These are phyloP conservation scores for Deilephila elpenor DNA, from an alignment of 2,888 invertebrate genomes.

Conservation along the genomic window DNA sequence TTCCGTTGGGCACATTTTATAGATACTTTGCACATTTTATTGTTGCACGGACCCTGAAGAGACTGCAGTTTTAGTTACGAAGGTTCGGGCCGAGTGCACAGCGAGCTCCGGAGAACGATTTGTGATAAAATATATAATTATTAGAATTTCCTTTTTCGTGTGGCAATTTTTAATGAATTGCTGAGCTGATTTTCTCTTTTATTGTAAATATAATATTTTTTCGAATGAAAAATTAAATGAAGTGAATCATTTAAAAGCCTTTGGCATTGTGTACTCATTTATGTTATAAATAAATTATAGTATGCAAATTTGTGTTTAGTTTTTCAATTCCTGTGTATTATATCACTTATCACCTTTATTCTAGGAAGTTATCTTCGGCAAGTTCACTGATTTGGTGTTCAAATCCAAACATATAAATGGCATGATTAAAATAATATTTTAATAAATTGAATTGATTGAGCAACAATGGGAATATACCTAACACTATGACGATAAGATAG, in stretches of 20 bases:
- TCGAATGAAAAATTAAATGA: conserved; percentile 81
- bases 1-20: conserved; percentile 84
- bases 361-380: background rate
- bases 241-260: conserved; percentile 83
- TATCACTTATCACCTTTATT: background rate
- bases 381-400: background rate
- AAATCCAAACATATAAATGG: conserved; percentile 27
- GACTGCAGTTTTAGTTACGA: conserved; percentile 54
- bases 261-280: conserved; percentile 85
- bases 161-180: conserved; percentile 74
- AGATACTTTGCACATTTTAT: conserved; percentile 79
- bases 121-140: conserved; percentile 75
- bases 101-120: conserved; percentile 77
- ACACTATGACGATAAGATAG: conserved; percentile 73
- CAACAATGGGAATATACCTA: conserved; percentile 68
- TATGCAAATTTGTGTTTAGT: conserved; percentile 58
- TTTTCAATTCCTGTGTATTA: conserved; percentile 1
- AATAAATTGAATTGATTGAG: conserved; percentile 62
- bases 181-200: conserved; percentile 79
- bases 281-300: conserved; percentile 85
- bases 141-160: conserved; percentile 66
- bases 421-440: conserved; percentile 38
- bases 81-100: conserved; percentile 76
- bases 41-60: conserved; percentile 63
- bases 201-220: conserved; percentile 81